These are phyloP conservation scores for Apamea crenata DNA, from an alignment of 2,888 invertebrate species.

Conservation along the genomic window DNA sequence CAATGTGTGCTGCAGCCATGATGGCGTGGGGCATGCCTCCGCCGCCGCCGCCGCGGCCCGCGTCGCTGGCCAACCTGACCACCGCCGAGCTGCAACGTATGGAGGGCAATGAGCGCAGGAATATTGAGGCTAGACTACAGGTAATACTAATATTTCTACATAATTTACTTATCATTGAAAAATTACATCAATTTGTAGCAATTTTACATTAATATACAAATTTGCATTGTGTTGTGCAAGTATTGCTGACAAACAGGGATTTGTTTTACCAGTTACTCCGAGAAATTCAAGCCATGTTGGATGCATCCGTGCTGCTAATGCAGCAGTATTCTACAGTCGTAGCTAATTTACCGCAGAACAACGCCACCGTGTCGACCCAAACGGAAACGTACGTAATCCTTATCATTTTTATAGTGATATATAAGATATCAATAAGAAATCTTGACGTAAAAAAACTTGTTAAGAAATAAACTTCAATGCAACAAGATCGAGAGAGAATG, in stretches of 20 bases:
- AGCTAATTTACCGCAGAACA: slow-evolving; percentile 88
- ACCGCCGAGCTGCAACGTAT: slow-evolving; percentile 96
- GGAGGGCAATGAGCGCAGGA: slow-evolving; percentile 97
- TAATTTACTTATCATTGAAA: neutral
- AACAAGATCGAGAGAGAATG: neutral
- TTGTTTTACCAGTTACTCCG: slow-evolving; percentile 90
- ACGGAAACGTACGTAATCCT: slow-evolving; percentile 80
- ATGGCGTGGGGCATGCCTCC: slow-evolving; percentile 88
- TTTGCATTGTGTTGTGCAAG: neutral
- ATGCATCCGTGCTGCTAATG: slow-evolving; percentile 98
- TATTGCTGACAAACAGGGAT: neutral
- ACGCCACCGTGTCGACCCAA: slow-evolving; percentile 84
- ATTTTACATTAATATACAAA: neutral
- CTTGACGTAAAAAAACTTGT: neutral
- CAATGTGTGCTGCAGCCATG: slow-evolving; percentile 77
- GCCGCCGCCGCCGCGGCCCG: slow-evolving; percentile 94
- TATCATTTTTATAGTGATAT: neutral
- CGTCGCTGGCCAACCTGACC: slow-evolving; percentile 93
- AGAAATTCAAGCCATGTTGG: slow-evolving; percentile 97
- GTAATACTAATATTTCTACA: slow-evolving; percentile 71
- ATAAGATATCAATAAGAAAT: no score
- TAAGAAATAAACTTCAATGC: neutral
- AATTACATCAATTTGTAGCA: neutral
- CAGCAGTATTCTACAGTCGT: slow-evolving; percentile 96
- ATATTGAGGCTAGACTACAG: slow-evolving; percentile 97